Percentiles rank a stretch among this genome's conserved stretches.
phyloP scores from a whole-genome alignment of 2,888 invertebrate species.

The Apantesis nais region DNA sequence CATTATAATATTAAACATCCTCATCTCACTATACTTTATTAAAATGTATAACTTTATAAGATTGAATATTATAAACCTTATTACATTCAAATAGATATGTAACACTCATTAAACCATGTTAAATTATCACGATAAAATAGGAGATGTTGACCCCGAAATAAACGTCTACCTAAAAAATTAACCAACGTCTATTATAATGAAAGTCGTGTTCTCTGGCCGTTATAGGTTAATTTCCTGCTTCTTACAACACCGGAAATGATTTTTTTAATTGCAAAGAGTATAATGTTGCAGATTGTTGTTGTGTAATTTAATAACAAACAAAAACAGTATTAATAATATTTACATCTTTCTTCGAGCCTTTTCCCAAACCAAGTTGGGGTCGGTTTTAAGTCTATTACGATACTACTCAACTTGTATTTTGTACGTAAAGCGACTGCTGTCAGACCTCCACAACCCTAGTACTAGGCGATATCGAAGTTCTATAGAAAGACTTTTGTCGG shows the following conservation, averaged over 20 bases:
- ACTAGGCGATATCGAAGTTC: no score
- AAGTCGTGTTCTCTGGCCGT: not conserved
- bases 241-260: not conserved
- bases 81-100: not conserved
- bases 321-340: not conserved
- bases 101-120: not conserved
- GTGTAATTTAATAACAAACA: not conserved
- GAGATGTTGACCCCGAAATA: not conserved
- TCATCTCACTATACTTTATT: no score
- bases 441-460: no score
- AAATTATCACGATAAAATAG: not conserved
- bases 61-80: not conserved
- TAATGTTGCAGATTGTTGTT: not conserved
- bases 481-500: no score
- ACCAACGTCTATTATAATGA: not conserved
- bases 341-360: not conserved
- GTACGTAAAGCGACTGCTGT: no score
- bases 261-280: not conserved
- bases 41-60: not conserved
- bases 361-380: no score
- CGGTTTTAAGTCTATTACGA: no score
- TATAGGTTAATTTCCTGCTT: constrained; percentile 3
- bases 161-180: not conserved
- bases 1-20: no score
- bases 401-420: no score